These are phyloP conservation scores for Drosophila subquinaria DNA, from an alignment of 2,888 invertebrate species.

Conservation along the genomic window DNA sequence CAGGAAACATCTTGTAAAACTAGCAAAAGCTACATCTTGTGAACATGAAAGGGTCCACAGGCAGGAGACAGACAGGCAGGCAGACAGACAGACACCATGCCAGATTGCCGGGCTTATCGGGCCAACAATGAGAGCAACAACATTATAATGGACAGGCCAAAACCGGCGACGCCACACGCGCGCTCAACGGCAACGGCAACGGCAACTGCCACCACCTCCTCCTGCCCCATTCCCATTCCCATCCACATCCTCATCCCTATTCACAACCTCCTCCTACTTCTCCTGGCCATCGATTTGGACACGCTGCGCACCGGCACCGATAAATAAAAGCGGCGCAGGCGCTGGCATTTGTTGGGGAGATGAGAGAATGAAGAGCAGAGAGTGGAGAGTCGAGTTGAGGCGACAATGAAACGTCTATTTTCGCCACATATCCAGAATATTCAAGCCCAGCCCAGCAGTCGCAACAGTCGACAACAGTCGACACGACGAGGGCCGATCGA, in stretches of 20 bases:
- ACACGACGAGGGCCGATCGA: conserved; percentile 48
- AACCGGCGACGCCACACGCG: conserved; percentile 74
- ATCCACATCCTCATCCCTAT: conserved; percentile 16
- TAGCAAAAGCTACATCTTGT: conserved; percentile 83
- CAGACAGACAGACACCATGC: conserved; percentile 37
- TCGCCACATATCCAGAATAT: conserved; percentile 62
- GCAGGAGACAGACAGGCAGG: conserved; percentile 23
- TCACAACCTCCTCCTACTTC: conserved; percentile 20
- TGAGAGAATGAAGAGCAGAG: neutral
- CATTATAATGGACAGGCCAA: conserved; percentile 80
- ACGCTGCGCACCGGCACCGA: conserved; percentile 73
- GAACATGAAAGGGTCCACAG: conserved; percentile 78
- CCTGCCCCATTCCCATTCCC: conserved; percentile 11
- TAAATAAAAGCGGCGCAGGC: conserved; percentile 72
- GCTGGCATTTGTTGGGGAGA: conserved; percentile 16
- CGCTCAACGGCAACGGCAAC: conserved; percentile 47
- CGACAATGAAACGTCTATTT: conserved; percentile 82
- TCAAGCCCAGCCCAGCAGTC: conserved; percentile 33
- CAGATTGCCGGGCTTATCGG: conserved; percentile 72
- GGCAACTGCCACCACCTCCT: conserved; percentile 18
- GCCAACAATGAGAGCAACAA: conserved; percentile 82
- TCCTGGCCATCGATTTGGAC: conserved; percentile 35
- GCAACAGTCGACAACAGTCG: neutral
- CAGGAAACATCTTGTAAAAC: conserved; percentile 86
- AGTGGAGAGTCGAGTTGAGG: conserved; percentile 38